Evolutionary conservation across 2,888 invertebrate species (phyloP).

Genomic region (Mythimna impura): DNA sequence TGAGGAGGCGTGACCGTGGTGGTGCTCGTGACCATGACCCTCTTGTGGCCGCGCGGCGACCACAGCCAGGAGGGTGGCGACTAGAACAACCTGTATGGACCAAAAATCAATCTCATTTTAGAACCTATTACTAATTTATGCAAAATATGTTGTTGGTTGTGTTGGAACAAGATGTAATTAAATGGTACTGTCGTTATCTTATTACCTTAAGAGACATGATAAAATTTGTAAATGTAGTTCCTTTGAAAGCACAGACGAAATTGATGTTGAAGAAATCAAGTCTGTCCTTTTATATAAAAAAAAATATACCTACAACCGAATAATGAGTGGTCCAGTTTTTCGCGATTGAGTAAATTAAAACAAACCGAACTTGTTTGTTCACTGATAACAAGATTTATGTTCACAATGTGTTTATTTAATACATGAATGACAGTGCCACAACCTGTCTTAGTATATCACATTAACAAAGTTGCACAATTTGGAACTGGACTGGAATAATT

Average conservation of each 20-base stretch:
- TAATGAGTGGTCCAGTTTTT: constrained; percentile 3
- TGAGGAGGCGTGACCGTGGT: constrained; percentile 70
- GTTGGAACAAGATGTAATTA: too few species aligned
- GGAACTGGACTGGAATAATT: too few species aligned
- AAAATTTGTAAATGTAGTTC: not conserved
- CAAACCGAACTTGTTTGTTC: constrained; percentile 7
- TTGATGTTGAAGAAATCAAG: not conserved
- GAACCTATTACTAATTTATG: too few species aligned
- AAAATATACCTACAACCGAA: not conserved
- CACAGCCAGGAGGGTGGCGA: constrained; percentile 29
- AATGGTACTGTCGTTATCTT: too few species aligned
- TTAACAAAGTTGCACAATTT: too few species aligned
- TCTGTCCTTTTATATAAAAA: constrained; percentile 12
- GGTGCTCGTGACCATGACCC: constrained; percentile 57
- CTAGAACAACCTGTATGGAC: constrained; percentile 10
- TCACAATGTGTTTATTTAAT: not conserved
- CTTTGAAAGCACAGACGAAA: not conserved
- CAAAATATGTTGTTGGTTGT: too few species aligned
- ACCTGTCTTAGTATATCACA: not conserved
- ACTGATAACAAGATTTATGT: not conserved
- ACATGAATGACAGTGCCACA: too few species aligned
- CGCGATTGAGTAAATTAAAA: constrained; percentile 2
- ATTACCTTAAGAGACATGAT: constrained; percentile 18
- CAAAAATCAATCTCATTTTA: too few species aligned
- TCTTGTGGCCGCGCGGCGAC: constrained; percentile 48